Evolutionary conservation across 23 tunicate species (phyloP).

Genomic region (Botrylloides violaceus): DNA sequence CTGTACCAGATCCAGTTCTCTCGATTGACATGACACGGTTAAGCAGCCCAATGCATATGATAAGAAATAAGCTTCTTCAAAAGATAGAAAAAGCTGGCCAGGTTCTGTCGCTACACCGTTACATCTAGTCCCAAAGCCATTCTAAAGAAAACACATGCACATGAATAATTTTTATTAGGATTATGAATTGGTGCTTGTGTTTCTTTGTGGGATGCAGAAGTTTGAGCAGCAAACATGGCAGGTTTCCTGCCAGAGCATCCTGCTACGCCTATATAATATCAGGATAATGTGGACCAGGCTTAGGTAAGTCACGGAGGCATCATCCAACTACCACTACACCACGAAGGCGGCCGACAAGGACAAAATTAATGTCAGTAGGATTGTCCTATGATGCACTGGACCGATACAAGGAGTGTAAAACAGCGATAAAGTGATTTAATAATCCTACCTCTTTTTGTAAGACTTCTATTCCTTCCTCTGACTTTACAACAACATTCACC

Average conservation of each 20-base stretch:
- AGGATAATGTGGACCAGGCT: background rate
- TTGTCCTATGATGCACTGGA: too few relatives aligned
- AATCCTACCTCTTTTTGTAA: background rate
- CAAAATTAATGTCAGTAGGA: too few relatives aligned
- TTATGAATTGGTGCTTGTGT: too few relatives aligned
- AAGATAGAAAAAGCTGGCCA: slow-evolving; percentile 26
- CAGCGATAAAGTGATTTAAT: too few relatives aligned
- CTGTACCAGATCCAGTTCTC: slow-evolving; percentile 23
- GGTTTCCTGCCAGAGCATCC: too few relatives aligned
- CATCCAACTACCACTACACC: too few relatives aligned
- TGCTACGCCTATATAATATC: too few relatives aligned
- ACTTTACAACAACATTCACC: background rate
- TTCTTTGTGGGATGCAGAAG: too few relatives aligned
- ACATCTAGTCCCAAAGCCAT: background rate
- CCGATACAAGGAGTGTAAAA: too few relatives aligned
- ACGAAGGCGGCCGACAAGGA: too few relatives aligned
- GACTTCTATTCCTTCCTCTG: background rate
- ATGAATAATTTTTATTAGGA: too few relatives aligned
- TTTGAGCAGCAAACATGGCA: too few relatives aligned
- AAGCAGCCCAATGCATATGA: slow-evolving; percentile 78
- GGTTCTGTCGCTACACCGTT: background rate
- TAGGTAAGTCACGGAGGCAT: background rate
- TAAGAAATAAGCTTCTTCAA: slow-evolving; percentile 69
- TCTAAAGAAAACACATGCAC: background rate
- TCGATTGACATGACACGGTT: slow-evolving; percentile 17